Conservation (phyloP, 2,888 invertebrate genomes). For the Melanophora roralis region DNA sequence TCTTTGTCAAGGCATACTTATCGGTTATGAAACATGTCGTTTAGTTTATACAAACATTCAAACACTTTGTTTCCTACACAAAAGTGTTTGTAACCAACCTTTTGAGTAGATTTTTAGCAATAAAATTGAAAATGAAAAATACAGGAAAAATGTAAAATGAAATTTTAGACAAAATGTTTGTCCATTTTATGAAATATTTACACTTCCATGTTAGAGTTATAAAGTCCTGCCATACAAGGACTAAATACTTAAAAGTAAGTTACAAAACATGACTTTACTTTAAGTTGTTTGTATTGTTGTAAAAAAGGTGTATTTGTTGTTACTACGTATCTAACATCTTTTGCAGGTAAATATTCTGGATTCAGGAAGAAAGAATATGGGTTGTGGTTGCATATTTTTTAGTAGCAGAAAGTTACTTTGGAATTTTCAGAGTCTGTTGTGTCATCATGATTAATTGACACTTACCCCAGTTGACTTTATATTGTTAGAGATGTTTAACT, state of each 20-base stretch:
- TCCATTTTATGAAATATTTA: constrained; percentile 11
- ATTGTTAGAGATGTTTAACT: not conserved
- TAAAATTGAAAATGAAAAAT: not conserved
- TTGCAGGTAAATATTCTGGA: not conserved
- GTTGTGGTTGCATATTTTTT: constrained; percentile 13
- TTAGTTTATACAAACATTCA: constrained; percentile 20
- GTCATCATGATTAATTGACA: constrained; percentile 53
- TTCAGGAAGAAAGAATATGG: not conserved
- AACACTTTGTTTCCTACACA: constrained; percentile 20
- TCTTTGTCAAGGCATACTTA: constrained; percentile 41
- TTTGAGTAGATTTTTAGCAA: not conserved
- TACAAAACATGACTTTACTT: not conserved
- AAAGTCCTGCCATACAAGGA: not conserved
- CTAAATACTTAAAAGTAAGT: not conserved
- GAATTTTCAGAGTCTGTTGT: constrained; percentile 31
- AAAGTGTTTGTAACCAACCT: constrained; percentile 41
- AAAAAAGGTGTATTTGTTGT: constrained; percentile 1
- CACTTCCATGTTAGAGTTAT: not conserved
- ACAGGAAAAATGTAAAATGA: not conserved
- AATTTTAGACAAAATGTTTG: not conserved
- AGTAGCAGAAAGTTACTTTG: not conserved
- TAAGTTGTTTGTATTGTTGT: no score
- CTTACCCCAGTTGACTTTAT: constrained; percentile 24
- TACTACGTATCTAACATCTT: not conserved
- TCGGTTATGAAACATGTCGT: constrained; percentile 52